Evolutionary conservation across 2,113 vertebrate genomes (phyloP).

Genomic region (Paralichthys olivaceus): DNA sequence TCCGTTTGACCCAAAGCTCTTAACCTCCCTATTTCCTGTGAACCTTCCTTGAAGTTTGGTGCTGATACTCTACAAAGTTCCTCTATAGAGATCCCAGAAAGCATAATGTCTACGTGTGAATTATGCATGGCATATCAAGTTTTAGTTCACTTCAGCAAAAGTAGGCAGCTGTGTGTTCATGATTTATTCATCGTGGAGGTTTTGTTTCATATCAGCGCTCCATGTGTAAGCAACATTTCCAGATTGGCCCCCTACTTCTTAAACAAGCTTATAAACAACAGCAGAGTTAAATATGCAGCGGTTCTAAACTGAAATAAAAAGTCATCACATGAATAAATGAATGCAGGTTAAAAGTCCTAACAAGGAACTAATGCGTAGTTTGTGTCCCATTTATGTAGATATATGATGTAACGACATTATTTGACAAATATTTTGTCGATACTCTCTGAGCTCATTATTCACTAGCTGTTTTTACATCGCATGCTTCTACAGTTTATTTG

Average conservation of each 20-base stretch:
- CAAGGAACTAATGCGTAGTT: not conserved
- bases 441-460: constrained; percentile 23
- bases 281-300: not conserved
- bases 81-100: constrained; percentile 33
- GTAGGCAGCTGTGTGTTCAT: constrained; percentile 68
- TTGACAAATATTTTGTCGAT: constrained; percentile 15
- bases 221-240: constrained; percentile 73
- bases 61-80: not conserved
- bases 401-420: constrained; percentile 2
- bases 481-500: constrained; percentile 43
- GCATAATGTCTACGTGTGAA: constrained; percentile 60
- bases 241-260: constrained; percentile 57
- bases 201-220: constrained; percentile 61
- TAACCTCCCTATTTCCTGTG: not conserved
- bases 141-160: constrained; percentile 65
- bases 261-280: constrained; percentile 62
- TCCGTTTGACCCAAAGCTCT: not conserved
- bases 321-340: not conserved
- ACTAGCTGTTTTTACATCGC: constrained; percentile 23
- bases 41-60: not conserved
- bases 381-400: not conserved
- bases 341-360: not conserved
- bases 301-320: not conserved
- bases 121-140: constrained; percentile 79
- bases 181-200: constrained; percentile 76